These are phyloP conservation scores for Sarotherodon lohbergeri DNA, from an alignment of 2,113 vertebrate species.

Conservation along the genomic window DNA sequence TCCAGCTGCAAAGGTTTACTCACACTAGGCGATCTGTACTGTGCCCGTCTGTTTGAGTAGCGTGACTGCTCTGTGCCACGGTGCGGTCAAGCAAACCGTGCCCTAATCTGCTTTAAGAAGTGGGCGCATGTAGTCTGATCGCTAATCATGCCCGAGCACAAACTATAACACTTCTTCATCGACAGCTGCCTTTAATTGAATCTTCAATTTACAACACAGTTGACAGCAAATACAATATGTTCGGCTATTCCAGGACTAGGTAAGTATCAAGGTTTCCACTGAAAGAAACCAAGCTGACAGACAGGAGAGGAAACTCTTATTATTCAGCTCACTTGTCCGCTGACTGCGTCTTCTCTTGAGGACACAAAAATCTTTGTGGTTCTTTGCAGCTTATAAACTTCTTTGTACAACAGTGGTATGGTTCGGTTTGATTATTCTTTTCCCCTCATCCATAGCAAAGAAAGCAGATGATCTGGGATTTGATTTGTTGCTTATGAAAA, in stretches of 20 bases:
- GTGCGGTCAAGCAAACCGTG: background rate
- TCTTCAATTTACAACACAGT: background rate
- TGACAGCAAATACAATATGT: background rate
- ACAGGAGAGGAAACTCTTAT: slow-evolving; percentile 11
- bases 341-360: slow-evolving; percentile 25
- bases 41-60: background rate
- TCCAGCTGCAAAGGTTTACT: background rate
- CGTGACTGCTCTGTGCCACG: background rate
- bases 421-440: background rate
- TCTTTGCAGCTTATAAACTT: slow-evolving; percentile 18
- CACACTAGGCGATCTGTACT: background rate
- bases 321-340: slow-evolving; percentile 25
- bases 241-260: background rate
- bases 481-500: slow-evolving; percentile 39
- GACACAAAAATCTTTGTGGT: slow-evolving; percentile 22
- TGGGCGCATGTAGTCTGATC: background rate
- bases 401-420: background rate
- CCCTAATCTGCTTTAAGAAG: background rate
- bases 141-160: background rate
- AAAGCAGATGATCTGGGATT: background rate
- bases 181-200: background rate
- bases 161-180: background rate
- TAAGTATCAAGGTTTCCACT: background rate
- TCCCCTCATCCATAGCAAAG: background rate
- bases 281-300: background rate